Evolutionary conservation across 1,140 invertebrate genomes (phyloP).

Genomic region (Chionoecetes opilio): DNA sequence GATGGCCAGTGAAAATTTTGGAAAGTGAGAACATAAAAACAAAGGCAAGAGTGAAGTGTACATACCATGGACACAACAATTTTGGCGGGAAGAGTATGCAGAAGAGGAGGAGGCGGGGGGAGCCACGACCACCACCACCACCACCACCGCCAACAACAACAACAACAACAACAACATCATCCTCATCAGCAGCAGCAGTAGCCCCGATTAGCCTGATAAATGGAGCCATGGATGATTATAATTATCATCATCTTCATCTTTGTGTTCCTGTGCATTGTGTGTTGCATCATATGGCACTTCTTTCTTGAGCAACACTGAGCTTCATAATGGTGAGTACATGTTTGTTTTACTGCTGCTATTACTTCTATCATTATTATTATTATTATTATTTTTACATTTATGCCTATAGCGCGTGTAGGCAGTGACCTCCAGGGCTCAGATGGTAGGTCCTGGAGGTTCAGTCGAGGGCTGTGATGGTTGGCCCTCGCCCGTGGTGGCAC

Average conservation of each 20-base stretch:
- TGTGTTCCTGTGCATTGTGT: slow-evolving; percentile 80
- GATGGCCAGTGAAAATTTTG: not conserved
- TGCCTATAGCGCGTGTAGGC: no score
- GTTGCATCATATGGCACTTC: slow-evolving; percentile 81
- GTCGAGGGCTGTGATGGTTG: no score
- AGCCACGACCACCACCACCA: not conserved
- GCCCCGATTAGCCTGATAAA: slow-evolving; percentile 51
- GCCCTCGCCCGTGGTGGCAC: no score
- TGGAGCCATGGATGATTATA: slow-evolving; percentile 81
- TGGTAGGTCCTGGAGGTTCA: no score
- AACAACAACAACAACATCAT: not conserved
- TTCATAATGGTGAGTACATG: slow-evolving; percentile 22
- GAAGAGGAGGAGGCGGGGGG: slow-evolving; percentile 19
- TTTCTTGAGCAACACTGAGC: slow-evolving; percentile 79
- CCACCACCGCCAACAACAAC: not conserved
- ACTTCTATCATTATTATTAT: no score
- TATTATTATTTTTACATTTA: not conserved
- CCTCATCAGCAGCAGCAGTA: not conserved
- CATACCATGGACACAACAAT: not conserved
- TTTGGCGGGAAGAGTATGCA: not conserved
- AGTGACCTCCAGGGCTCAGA: no score
- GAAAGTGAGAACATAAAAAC: not conserved
- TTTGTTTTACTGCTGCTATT: not conserved
- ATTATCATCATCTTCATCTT: slow-evolving; percentile 80
- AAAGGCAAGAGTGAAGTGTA: not conserved